Percentiles rank a stretch among this genome's conserved stretches.
Conservation (phyloP, 1,140 invertebrate genomes). For the Ridgeia piscesae region DNA sequence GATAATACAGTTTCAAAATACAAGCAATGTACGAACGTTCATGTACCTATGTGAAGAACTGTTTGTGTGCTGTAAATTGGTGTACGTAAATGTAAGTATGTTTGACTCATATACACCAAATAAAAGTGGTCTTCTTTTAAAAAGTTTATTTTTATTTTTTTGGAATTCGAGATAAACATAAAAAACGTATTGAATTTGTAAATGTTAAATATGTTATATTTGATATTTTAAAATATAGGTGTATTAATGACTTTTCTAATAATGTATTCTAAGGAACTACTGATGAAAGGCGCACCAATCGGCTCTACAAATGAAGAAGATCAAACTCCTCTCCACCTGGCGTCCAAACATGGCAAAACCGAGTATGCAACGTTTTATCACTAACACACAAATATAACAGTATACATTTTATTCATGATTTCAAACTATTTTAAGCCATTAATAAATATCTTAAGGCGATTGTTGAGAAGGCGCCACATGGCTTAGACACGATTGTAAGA, state of each 20-base stretch:
- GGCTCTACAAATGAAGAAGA: conserved; percentile 62
- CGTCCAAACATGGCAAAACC: conserved; percentile 57
- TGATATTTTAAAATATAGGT: background rate
- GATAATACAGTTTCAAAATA: no score
- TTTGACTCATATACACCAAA: no score
- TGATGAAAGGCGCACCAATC: conserved; percentile 53
- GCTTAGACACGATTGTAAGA: background rate
- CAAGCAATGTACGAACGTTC: no score
- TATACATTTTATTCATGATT: background rate
- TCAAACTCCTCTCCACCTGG: conserved; percentile 61
- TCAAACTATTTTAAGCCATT: background rate
- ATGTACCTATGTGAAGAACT: no score
- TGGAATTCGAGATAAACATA: no score
- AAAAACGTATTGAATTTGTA: background rate
- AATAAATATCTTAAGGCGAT: background rate
- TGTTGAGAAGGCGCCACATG: background rate
- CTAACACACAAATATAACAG: background rate
- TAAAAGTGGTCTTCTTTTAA: no score
- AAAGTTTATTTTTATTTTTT: no score
- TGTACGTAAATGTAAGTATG: no score
- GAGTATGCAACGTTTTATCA: conserved; percentile 41
- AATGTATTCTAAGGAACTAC: conserved; percentile 44
- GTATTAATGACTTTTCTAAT: background rate
- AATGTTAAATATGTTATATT: background rate
- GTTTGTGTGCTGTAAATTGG: no score